Conservation (phyloP, 1,140 invertebrate genomes). For the Bombus cullumanus region DNA sequence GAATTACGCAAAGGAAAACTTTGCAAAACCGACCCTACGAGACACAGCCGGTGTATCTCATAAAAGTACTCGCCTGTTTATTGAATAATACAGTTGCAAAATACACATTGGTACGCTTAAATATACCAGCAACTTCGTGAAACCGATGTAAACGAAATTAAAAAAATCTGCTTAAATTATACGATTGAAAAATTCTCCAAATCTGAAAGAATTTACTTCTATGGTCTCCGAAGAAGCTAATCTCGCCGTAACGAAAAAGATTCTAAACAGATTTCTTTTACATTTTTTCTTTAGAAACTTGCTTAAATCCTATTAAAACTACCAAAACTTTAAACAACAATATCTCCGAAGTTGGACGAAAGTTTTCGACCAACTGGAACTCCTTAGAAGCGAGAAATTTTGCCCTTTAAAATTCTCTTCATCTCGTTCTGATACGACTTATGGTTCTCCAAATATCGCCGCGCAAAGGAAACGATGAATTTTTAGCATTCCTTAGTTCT, state of each 20-base stretch:
- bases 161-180: neutral
- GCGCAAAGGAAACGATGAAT: neutral
- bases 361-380: neutral
- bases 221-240: too few species aligned
- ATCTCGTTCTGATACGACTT: neutral
- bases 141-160: neutral
- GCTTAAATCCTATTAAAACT: neutral
- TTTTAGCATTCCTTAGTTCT: neutral
- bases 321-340: neutral
- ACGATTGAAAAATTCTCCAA: neutral
- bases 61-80: conserved; percentile 8
- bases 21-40: conserved; percentile 16
- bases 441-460: neutral
- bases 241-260: too few species aligned
- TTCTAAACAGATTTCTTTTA: too few species aligned
- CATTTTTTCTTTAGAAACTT: neutral
- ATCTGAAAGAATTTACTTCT: neutral
- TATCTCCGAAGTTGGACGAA: neutral
- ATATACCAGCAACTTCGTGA: neutral
- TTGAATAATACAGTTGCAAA: conserved; percentile 22
- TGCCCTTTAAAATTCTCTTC: neutral
- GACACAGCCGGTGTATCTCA: conserved; percentile 1
- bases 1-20: conserved; percentile 26
- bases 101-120: neutral
- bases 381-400: neutral